Base-by-base conservation (phyloP, 92 coral and sea anemone species). In the Muricea muricata region DNA sequence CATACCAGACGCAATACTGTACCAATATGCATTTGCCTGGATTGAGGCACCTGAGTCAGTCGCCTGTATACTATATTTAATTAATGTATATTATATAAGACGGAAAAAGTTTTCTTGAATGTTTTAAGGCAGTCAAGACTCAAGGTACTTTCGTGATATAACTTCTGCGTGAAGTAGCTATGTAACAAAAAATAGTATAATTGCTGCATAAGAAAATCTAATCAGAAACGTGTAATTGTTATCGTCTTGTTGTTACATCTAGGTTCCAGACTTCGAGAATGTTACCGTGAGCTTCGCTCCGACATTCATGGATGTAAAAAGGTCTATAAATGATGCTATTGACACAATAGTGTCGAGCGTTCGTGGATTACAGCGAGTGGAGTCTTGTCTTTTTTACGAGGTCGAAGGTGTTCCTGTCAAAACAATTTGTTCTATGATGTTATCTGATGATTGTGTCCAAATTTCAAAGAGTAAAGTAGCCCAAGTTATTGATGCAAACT, bases 211-310 rank as follows among this genome's bases (percentile, higher is more conserved):
- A n/a, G n/a, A n/a, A n/a, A n/a, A n/a, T n/a, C n/a, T n/a, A n/a
- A n/a, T n/a, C n/a, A n/a, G n/a, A n/a, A n/a, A n/a, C n/a, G n/a
- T n/a, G n/a, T n/a, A n/a, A n/a, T n/a, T n/a, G n/a, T n/a, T n/a
- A 61, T 24, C 6, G 69, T 17, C 25, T 61, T 11, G 56, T 24
- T 26, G 45, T 74, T 54, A 28, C 5, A 0, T 35, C 13, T 52
- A 93, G 95, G 41, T 91, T 14, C 98, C 98, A 45, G 98, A 95
- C 35, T 87, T 88, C 86, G 97, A 93, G 1, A 80, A 93, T 13
- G 85, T 75, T 28, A 90, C 95, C 15, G 93, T 95, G 42, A 84
- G 77, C n/a, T 95, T 90, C 84, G 90, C 87, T 57, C 98, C 98
- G 29, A 74, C 75, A 41, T 95, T 95, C 73, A 24, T 78, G 37